Conservation (phyloP, 2,888 invertebrate species). For the Lepidochrysops patricia region DNA sequence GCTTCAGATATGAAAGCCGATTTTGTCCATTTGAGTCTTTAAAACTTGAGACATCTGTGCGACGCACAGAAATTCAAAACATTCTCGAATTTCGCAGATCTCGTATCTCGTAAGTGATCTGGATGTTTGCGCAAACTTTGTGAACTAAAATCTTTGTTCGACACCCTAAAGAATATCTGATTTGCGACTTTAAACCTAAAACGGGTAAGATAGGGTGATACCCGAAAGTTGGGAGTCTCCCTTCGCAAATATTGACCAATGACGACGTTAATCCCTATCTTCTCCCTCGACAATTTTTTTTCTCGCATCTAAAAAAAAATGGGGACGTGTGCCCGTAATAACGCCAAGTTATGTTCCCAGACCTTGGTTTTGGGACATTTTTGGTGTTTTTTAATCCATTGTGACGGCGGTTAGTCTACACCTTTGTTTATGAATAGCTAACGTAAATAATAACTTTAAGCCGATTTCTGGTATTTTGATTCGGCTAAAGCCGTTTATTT, state of each 20-base stretch:
- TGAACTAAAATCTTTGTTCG: constrained; percentile 2
- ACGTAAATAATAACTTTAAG: neutral
- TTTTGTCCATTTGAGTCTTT: constrained; percentile 14
- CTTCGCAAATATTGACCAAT: constrained; percentile 48
- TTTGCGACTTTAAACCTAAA: constrained; percentile 6
- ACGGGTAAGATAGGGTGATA: constrained; percentile 28
- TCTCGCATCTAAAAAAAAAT: constrained; percentile 47
- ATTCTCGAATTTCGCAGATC: neutral
- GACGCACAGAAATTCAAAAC: neutral
- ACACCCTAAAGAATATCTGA: neutral
- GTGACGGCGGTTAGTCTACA: neutral
- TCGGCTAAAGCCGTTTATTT: neutral
- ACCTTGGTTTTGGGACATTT: constrained; percentile 26
- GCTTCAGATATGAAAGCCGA: neutral
- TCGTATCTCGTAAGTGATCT: neutral
- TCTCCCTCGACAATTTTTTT: constrained; percentile 39
- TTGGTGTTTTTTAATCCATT: constrained; percentile 8
- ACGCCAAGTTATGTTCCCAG: constrained; percentile 28
- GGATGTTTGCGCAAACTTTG: neutral
- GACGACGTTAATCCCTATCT: constrained; percentile 45
- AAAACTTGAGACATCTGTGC: neutral
- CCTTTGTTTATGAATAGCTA: neutral
- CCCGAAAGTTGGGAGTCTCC: constrained; percentile 47
- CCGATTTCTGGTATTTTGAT: neutral
- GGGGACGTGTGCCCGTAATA: constrained; percentile 31